Evolutionary conservation across 1,140 invertebrate species (phyloP), one percentile per base, ranked within the genome.

Genomic region (Liolophura sinensis): DNA sequence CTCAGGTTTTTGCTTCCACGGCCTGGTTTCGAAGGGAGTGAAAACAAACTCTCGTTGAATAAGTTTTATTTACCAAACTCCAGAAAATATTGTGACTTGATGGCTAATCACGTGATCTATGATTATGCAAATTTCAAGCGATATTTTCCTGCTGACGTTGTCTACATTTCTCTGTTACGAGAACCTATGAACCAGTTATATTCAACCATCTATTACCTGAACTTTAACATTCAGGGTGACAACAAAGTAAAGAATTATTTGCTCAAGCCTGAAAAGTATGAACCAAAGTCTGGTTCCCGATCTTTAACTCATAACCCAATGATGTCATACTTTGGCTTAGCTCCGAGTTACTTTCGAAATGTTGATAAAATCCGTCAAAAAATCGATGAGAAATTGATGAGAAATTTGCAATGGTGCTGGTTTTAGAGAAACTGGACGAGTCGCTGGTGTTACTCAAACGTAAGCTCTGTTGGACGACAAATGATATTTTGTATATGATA

Each of bases 351-450:
- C 22, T 74, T 73, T 51, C 25, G 71, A 16, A 68, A 76, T 24
- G 47, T 59, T 7, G 47, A 4, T 12, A 64, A 62, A 15, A 65
- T 76, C 16, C 56, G 69, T 12, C 27, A 59, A 14, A 75, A 74
- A 51, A 62, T 82, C 15, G 3, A 69, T n/a, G n/a, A 58, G 54
- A 76, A 31, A 27, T 82, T 22, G 71, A 72, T 55, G 48, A 60
- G 54, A 78, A 80, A 22, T 79, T 78, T 63, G 14, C 49, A 0
- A 61, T 80, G 3, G 72, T 81, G 1, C 71, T 81, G 73, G 65
- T 82, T 14, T 72, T 77, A 66, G 78, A 82, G 58, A 66, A 74
- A 58, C 78, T 82, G 50, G 71, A 76, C 50, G 80, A 82, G 67
- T 81, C 78, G 0, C 64, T 82, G 0, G 69, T 82, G 1, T 62